Percentiles rank a stretch among this genome's conserved stretches.
These are phyloP conservation scores for Intellagama lesueurii DNA, from an alignment of 2,797 vertebrate genomes.

Conservation along the genomic window DNA sequence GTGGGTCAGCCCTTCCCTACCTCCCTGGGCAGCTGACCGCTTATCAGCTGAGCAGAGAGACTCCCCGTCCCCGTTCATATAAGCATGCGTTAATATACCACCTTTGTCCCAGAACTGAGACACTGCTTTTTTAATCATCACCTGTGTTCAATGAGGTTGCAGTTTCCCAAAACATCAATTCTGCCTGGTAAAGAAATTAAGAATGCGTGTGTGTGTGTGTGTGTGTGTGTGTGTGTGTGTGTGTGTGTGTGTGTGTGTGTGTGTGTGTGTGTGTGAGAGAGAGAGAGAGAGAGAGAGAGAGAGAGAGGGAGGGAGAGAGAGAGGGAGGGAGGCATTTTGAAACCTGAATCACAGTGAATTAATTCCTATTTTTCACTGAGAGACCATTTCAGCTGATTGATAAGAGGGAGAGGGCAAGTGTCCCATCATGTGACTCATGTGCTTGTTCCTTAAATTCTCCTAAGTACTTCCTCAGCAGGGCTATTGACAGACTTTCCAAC, in stretches of 20 bases:
- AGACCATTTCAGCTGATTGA: conserved; percentile 55
- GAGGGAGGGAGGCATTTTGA: neutral
- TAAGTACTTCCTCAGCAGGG: conserved; percentile 61
- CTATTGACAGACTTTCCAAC: conserved; percentile 69
- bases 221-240: neutral
- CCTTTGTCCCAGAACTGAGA: too few relatives aligned
- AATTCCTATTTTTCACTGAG: conserved; percentile 21
- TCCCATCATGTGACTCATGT: conserved; percentile 37
- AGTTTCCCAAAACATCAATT: neutral
- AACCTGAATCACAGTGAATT: conserved; percentile 31
- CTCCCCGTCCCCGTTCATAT: too few relatives aligned
- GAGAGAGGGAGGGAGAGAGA: neutral
- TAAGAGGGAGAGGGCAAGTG: conserved; percentile 50
- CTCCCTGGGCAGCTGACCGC: too few relatives aligned
- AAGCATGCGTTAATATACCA: too few relatives aligned
- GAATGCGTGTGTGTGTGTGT: neutral
- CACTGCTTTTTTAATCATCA: neutral
- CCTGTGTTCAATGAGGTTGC: neutral
- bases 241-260: too few relatives aligned
- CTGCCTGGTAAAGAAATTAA: neutral
- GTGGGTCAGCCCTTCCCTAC: too few relatives aligned
- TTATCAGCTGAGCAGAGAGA: too few relatives aligned
- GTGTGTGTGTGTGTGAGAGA: too few relatives aligned
- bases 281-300: too few relatives aligned
- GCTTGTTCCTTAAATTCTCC: conserved; percentile 66